These are phyloP conservation scores for Lytechinus variegatus DNA, from an alignment of 35 echinoderm and acorn worm genomes.

Conservation along the genomic window DNA sequence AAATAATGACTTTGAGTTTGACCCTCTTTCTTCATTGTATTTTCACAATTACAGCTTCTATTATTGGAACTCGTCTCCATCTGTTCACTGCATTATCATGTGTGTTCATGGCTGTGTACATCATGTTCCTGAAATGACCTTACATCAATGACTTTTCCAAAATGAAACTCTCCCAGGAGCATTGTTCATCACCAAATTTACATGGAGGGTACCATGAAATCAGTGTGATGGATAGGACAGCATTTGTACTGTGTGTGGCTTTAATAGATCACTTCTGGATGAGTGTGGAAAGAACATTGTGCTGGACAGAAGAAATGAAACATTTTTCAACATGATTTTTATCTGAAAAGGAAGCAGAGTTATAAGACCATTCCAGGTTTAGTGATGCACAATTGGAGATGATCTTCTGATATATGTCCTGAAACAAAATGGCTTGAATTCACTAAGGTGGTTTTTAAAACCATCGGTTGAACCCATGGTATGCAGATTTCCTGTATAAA, in stretches of 20 bases:
- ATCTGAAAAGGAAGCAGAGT: not conserved
- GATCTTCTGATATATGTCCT: not conserved
- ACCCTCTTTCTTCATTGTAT: not conserved
- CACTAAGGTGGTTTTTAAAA: too few species aligned
- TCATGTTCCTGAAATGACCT: conserved; percentile 65
- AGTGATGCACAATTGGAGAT: not conserved
- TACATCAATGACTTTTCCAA: not conserved
- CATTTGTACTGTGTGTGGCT: not conserved
- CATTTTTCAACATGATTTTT: not conserved
- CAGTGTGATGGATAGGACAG: not conserved
- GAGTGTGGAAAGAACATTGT: not conserved
- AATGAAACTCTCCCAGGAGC: not conserved
- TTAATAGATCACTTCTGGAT: not conserved
- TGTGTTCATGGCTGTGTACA: conserved; percentile 65
- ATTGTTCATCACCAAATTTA: not conserved
- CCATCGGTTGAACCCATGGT: too few species aligned
- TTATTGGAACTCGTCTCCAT: conserved; percentile 68
- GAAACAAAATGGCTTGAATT: too few species aligned
- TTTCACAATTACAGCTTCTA: conserved; percentile 60
- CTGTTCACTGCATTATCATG: conserved; percentile 46
- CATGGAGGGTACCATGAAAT: not conserved
- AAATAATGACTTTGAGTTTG: too few species aligned
- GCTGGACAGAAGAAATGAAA: not conserved
- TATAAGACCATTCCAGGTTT: not conserved
- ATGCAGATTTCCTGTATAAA: too few species aligned